These are phyloP conservation scores for Cydia strobilella DNA, from an alignment of 1,140 invertebrate genomes.

Conservation along the genomic window DNA sequence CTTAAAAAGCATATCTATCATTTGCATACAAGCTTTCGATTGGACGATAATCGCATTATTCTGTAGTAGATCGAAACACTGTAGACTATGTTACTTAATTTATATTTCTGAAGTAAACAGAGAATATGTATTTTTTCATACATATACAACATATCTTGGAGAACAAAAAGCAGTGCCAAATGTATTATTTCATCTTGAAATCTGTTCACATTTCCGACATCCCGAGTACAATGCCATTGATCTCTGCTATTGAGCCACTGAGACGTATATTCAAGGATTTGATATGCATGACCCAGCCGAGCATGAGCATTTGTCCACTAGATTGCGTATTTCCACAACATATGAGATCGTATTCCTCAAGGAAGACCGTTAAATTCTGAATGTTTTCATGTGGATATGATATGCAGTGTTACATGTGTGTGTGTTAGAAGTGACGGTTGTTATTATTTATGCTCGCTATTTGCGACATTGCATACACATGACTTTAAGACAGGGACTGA, in stretches of 20 bases:
- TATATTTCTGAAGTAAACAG: too few species aligned
- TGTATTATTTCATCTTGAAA: background rate
- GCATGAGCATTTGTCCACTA: background rate
- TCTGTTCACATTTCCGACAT: background rate
- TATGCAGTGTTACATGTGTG: background rate
- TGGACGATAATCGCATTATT: too few species aligned
- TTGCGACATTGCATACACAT: background rate
- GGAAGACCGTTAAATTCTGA: background rate
- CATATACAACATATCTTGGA: too few species aligned
- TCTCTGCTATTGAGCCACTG: background rate
- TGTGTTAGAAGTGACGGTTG: background rate
- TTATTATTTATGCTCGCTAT: background rate
- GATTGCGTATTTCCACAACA: background rate
- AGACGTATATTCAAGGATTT: conserved; percentile 5
- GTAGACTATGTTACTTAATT: too few species aligned
- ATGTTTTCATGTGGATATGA: background rate
- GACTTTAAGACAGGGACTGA: too few species aligned
- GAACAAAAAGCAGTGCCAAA: too few species aligned
- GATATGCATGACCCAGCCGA: background rate
- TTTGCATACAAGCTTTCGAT: too few species aligned
- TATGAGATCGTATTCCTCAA: background rate
- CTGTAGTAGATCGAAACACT: too few species aligned
- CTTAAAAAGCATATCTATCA: too few species aligned
- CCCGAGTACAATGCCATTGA: background rate
- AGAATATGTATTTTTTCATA: too few species aligned